Evolutionary conservation across 2,797 vertebrate genomes (phyloP).

Genomic region (Argya squamiceps): DNA sequence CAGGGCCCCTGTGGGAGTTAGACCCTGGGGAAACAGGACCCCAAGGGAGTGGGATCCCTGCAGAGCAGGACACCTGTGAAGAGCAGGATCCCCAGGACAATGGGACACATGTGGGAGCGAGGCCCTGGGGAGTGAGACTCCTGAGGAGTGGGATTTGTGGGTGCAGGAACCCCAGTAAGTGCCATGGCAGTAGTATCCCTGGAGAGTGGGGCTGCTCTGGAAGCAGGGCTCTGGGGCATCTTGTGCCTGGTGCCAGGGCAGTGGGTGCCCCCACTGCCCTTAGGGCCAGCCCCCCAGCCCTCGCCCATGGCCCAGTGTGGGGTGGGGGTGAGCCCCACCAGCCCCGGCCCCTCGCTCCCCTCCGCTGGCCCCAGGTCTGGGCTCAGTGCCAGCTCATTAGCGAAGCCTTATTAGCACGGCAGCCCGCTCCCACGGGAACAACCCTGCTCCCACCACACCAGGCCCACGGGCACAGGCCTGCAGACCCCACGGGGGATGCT

Average conservation of each 20-base stretch:
- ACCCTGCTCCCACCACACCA: neutral
- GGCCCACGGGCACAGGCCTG: neutral
- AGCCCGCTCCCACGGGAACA: conserved; percentile 38
- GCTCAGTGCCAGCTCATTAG: conserved; percentile 34
- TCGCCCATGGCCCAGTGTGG: rapidly evolving
- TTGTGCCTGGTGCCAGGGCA: neutral
- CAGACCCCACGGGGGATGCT: neutral
- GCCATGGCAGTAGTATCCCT: neutral
- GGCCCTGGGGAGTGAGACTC: neutral
- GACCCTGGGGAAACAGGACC: neutral
- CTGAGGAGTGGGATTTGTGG: neutral
- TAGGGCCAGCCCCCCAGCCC: neutral
- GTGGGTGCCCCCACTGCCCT: neutral
- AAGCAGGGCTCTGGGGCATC: neutral
- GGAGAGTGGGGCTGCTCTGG: neutral
- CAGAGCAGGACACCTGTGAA: neutral
- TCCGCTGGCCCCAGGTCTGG: neutral
- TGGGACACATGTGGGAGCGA: too few relatives aligned
- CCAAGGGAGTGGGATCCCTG: neutral
- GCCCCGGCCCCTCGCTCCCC: neutral
- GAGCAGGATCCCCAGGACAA: neutral
- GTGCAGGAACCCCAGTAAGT: neutral
- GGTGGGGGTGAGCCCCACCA: neutral
- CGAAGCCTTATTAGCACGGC: neutral
- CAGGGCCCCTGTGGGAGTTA: neutral